A percentile compares a stretch with the other conserved stretches of the same genome.
phyloP scores from a whole-genome alignment of 2,113 vertebrate genomes.

The Erythrocercus mccallii region DNA sequence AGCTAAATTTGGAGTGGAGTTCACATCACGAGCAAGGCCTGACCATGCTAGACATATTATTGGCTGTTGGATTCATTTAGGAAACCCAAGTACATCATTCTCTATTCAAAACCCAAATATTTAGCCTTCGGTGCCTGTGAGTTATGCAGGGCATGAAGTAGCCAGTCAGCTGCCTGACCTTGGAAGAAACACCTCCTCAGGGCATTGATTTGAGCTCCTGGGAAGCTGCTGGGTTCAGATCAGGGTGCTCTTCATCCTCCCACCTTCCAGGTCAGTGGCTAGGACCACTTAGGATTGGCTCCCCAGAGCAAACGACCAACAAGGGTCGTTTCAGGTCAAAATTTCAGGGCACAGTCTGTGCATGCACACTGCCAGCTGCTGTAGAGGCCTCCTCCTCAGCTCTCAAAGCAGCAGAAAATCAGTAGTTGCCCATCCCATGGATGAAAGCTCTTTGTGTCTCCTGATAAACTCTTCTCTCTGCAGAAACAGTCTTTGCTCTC shows the following conservation, averaged over 20 bases:
- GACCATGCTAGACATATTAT: background rate
- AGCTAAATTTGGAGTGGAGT: background rate
- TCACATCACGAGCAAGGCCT: background rate
- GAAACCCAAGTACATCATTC: background rate
- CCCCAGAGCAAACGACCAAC: background rate
- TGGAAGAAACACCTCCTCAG: background rate
- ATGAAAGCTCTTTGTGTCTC: background rate
- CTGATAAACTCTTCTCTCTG: background rate
- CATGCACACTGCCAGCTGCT: background rate
- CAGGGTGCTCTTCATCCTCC: background rate
- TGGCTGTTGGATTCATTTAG: fast-evolving
- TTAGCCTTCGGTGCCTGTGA: background rate
- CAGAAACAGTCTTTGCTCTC: background rate
- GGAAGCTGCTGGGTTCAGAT: background rate
- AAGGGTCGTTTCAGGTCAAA: background rate
- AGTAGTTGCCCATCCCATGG: background rate
- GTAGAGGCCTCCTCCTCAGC: background rate
- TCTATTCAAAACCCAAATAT: background rate
- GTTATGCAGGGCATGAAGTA: background rate
- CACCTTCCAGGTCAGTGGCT: background rate
- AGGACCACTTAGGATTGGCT: too few relatives aligned
- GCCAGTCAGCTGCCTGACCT: background rate
- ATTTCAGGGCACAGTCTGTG: background rate
- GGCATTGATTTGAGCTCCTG: background rate
- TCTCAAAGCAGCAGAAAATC: background rate